Evolutionary conservation across 2,888 invertebrate species (phyloP).

Genomic region (Synanthedon vespiformis): DNA sequence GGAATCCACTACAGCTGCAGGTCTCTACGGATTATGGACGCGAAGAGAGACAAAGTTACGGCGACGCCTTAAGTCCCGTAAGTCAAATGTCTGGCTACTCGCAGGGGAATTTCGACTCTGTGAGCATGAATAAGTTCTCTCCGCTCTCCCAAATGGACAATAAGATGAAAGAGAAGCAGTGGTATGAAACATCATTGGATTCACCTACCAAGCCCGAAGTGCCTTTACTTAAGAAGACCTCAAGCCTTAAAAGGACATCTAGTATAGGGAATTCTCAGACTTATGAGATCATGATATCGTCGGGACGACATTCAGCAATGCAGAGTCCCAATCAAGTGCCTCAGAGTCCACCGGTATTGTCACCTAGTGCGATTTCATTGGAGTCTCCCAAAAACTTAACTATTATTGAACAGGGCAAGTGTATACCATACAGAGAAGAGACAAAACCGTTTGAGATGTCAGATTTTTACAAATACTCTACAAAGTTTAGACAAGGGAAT

Average conservation of each 20-base stretch:
- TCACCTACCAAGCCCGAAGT: constrained; percentile 56
- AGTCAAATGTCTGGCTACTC: constrained; percentile 57
- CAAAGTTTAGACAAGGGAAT: constrained; percentile 82
- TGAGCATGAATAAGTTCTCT: constrained; percentile 54
- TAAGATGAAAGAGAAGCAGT: constrained; percentile 72
- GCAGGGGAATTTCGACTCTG: constrained; percentile 47
- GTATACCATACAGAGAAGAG: constrained; percentile 92
- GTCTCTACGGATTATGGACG: constrained; percentile 50
- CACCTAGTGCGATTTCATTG: constrained; percentile 68
- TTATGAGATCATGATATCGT: constrained; percentile 52
- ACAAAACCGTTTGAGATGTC: constrained; percentile 98
- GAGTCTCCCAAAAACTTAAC: constrained; percentile 88
- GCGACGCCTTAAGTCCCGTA: constrained; percentile 50
- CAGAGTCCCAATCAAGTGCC: constrained; percentile 49
- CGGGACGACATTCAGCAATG: constrained; percentile 57
- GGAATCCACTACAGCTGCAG: constrained; percentile 52
- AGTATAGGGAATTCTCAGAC: constrained; percentile 68
- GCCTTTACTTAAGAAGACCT: constrained; percentile 47
- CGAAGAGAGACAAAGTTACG: constrained; percentile 40
- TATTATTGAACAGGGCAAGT: constrained; percentile 88
- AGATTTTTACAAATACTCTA: constrained; percentile 97
- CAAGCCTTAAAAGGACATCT: constrained; percentile 65
- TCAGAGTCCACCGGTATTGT: constrained; percentile 46
- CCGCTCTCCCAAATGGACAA: constrained; percentile 50
- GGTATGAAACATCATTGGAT: constrained; percentile 78